Percentiles rank a stretch among this genome's conserved stretches.
Evolutionary conservation across 2,113 vertebrate species (phyloP).

Genomic region (Piaya cayana): DNA sequence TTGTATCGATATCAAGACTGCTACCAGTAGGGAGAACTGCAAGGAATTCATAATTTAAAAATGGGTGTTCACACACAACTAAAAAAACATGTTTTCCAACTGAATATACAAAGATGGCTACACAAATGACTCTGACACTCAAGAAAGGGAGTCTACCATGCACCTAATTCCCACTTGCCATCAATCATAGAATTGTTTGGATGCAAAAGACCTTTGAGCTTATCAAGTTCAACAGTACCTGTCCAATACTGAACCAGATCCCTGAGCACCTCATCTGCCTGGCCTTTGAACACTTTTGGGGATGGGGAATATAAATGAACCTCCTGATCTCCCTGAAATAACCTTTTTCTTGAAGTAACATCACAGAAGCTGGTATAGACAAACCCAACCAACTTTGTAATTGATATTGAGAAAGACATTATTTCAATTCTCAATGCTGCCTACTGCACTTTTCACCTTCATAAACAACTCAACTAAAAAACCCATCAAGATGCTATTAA

Average conservation of each 20-base stretch:
- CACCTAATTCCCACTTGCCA: neutral
- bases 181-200: no score
- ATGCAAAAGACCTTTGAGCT: no score
- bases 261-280: no score
- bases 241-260: no score
- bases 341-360: neutral
- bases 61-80: neutral
- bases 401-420: neutral
- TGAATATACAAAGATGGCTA: neutral
- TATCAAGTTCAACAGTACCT: no score
- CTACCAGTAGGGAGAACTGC: neutral
- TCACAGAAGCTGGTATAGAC: neutral
- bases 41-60: neutral
- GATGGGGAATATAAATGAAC: neutral
- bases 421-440: neutral
- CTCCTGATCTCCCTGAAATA: neutral
- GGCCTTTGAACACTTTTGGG: no score
- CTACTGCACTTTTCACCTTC: neutral
- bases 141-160: neutral
- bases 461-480: no score
- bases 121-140: neutral
- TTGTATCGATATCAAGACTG: neutral
- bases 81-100: neutral
- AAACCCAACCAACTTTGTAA: neutral
- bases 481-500: rapidly evolving